Percentiles rank a stretch among this genome's conserved stretches.
Evolutionary conservation across 1,140 invertebrate species (phyloP).

Genomic region (Muscidifurax raptorellus): DNA sequence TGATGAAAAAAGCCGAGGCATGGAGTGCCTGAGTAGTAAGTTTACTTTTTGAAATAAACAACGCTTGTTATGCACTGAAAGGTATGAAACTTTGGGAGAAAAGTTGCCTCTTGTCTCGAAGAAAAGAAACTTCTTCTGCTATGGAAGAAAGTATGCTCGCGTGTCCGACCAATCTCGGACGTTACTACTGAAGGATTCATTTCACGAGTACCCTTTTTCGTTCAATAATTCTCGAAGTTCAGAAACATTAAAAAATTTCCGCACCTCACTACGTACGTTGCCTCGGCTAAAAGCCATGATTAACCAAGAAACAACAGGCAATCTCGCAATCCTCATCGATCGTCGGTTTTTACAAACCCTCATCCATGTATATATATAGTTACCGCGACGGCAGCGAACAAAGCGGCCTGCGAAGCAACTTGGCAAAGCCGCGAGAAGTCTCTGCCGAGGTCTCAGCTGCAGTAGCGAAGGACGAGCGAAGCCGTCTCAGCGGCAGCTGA

Average conservation of each 20-base stretch:
- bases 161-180: background rate
- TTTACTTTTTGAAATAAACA: background rate
- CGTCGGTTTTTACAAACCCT: background rate
- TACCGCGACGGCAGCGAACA: background rate
- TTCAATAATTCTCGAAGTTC: no score
- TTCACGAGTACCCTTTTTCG: no score
- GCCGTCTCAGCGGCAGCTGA: background rate
- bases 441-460: no score
- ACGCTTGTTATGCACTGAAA: background rate
- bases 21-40: background rate
- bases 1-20: background rate
- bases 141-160: background rate
- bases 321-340: no score
- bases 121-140: background rate
- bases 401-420: background rate
- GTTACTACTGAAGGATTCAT: no score
- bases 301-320: background rate
- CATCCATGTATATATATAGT: no score
- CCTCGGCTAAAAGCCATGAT: no score
- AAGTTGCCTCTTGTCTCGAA: background rate
- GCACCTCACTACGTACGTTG: no score
- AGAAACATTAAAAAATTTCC: no score
- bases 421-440: background rate
- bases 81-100: background rate
- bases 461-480: no score